Evolutionary conservation across 2,888 invertebrate species (phyloP).

Genomic region (Lasioglossum marginatum): DNA sequence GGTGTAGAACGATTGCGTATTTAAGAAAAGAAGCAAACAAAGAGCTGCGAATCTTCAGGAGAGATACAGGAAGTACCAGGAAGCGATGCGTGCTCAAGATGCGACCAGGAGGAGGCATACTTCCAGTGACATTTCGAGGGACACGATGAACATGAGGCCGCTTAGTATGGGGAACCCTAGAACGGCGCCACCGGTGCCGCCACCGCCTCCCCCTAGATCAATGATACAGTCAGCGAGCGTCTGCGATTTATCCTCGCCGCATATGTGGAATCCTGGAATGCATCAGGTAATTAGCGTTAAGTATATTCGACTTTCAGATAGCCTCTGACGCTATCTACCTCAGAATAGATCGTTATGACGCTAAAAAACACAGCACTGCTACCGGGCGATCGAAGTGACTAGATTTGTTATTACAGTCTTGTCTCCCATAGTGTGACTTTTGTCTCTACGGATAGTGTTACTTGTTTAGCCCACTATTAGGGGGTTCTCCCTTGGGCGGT

Average conservation of each 20-base stretch:
- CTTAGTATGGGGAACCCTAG: conserved; percentile 75
- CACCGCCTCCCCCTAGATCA: conserved; percentile 75
- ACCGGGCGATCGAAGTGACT: not conserved
- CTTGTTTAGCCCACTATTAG: too few relatives aligned
- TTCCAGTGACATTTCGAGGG: conserved; percentile 71
- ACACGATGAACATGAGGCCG: conserved; percentile 74
- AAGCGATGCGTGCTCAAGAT: conserved; percentile 86
- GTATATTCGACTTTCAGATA: not conserved
- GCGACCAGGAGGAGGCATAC: conserved; percentile 82
- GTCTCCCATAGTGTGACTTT: too few relatives aligned
- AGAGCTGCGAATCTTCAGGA: conserved; percentile 71
- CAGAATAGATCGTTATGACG: not conserved
- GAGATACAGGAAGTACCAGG: conserved; percentile 84
- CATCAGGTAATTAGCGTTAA: conserved; percentile 86
- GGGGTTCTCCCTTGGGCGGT: too few relatives aligned
- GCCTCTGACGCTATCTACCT: not conserved
- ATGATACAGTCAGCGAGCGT: conserved; percentile 82
- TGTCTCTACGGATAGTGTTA: too few relatives aligned
- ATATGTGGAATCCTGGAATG: conserved; percentile 83
- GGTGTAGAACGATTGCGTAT: not conserved
- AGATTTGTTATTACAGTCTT: not conserved
- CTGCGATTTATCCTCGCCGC: conserved; percentile 79
- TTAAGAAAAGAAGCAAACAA: conserved; percentile 3
- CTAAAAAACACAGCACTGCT: not conserved
- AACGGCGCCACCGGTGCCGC: conserved; percentile 60